A percentile compares a stretch with the other conserved stretches of the same genome.
phyloP scores from a whole-genome alignment of 2,888 invertebrate species.

The Athalia circularis region DNA sequence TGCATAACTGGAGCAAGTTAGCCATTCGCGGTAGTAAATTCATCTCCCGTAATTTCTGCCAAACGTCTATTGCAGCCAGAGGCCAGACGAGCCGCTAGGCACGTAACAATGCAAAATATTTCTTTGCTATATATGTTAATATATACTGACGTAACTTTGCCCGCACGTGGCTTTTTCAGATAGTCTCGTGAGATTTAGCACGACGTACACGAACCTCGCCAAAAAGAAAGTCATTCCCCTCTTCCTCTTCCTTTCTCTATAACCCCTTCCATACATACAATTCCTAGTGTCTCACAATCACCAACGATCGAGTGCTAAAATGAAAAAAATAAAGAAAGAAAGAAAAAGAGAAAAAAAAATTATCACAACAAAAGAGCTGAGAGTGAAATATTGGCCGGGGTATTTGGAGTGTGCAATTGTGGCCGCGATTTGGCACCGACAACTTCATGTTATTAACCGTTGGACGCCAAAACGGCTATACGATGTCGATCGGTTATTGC shows the following conservation, averaged over 20 bases:
- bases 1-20: too few species aligned
- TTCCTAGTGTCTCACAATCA: too few species aligned
- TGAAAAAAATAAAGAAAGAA: background rate
- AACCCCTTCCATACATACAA: too few species aligned
- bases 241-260: too few species aligned
- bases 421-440: slow-evolving; percentile 19
- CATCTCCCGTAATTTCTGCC: too few species aligned
- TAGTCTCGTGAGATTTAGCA: too few species aligned
- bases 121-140: background rate
- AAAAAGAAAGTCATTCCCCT: too few species aligned
- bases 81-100: background rate
- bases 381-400: background rate
- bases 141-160: background rate
- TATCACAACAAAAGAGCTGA: background rate
- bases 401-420: slow-evolving; percentile 11
- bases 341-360: background rate
- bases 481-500: slow-evolving; percentile 6
- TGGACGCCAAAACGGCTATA: background rate
- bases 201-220: too few species aligned
- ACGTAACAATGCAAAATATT: slow-evolving; percentile 10
- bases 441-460: slow-evolving; percentile 4
- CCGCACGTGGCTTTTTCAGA: background rate
- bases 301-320: background rate
- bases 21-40: too few species aligned
- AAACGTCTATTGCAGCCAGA: too few species aligned